Conservation (phyloP, 2,888 invertebrate species). For the Zaprionus obscuricornis region DNA sequence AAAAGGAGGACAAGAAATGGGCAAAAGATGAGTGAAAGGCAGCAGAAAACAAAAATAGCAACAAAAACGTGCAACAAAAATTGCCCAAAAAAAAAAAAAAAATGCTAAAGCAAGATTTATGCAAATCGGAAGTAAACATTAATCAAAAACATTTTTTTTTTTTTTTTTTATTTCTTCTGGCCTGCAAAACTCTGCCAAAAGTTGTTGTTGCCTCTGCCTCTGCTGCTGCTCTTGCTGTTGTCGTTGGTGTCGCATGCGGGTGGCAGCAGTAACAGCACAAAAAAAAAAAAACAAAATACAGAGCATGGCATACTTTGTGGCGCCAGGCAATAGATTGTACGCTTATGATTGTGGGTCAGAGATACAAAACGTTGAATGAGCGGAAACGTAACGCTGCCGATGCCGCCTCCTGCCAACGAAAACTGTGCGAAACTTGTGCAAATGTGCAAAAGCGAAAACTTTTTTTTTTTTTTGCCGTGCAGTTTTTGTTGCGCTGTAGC, state of each 20-base stretch:
- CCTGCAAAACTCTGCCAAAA: conserved; percentile 22
- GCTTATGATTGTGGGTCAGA: conserved; percentile 61
- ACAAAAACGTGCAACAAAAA: conserved; percentile 31
- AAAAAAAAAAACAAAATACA: conserved; percentile 32
- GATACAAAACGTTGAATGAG: conserved; percentile 36
- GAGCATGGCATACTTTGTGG: conserved; percentile 61
- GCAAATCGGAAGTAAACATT: conserved; percentile 83
- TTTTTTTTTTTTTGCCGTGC: conserved; percentile 6
- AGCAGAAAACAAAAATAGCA: conserved; percentile 6
- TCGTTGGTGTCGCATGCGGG: conserved; percentile 26
- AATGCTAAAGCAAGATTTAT: conserved; percentile 82
- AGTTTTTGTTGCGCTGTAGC: conserved; percentile 10
- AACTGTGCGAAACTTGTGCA: conserved; percentile 30
- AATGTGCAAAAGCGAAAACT: conserved; percentile 31
- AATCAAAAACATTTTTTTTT: conserved; percentile 74
- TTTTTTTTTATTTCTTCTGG: conserved; percentile 39
- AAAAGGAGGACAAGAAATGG: conserved; percentile 25
- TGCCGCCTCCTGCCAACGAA: conserved; percentile 25
- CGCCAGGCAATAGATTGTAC: conserved; percentile 64
- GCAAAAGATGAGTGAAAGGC: conserved; percentile 6
- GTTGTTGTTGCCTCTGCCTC: neutral
- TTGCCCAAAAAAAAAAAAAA: conserved; percentile 33
- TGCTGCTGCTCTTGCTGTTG: conserved; percentile 16
- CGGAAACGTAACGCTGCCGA: conserved; percentile 49
- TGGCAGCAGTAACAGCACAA: conserved; percentile 23